Evolutionary conservation across 2,797 vertebrate genomes (phyloP).

Genomic region (Gallirallus australis): DNA sequence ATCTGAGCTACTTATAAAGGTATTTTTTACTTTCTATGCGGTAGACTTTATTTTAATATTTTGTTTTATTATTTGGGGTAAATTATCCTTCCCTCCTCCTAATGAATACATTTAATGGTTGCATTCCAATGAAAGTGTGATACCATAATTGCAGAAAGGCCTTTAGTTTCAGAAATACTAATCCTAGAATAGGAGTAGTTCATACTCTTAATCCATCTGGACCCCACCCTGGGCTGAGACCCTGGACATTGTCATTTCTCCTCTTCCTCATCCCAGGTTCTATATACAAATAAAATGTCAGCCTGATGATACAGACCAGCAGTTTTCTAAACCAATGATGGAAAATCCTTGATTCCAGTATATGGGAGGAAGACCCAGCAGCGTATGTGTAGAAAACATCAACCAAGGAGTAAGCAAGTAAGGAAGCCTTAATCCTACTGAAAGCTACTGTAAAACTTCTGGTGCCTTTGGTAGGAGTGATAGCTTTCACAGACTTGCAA

Average conservation of each 20-base stretch:
- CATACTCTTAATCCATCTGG: not conserved
- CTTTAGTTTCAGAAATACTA: not conserved
- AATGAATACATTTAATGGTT: accelerated
- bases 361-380: not conserved
- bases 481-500: not conserved
- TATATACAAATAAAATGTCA: not conserved
- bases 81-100: not conserved
- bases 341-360: not conserved
- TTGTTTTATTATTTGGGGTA: not conserved
- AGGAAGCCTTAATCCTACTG: not conserved
- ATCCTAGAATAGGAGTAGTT: not conserved
- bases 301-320: not conserved
- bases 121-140: not conserved
- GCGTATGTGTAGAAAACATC: not conserved
- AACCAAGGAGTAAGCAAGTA: accelerated
- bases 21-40: not conserved
- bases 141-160: not conserved
- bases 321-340: not conserved
- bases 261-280: not conserved
- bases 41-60: not conserved
- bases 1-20: not conserved
- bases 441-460: not conserved
- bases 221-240: not conserved
- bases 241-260: not conserved
- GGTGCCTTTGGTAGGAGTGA: not conserved